Base-by-base conservation (phyloP, 2,888 invertebrate genomes). In the Nomada lathburiana region DNA sequence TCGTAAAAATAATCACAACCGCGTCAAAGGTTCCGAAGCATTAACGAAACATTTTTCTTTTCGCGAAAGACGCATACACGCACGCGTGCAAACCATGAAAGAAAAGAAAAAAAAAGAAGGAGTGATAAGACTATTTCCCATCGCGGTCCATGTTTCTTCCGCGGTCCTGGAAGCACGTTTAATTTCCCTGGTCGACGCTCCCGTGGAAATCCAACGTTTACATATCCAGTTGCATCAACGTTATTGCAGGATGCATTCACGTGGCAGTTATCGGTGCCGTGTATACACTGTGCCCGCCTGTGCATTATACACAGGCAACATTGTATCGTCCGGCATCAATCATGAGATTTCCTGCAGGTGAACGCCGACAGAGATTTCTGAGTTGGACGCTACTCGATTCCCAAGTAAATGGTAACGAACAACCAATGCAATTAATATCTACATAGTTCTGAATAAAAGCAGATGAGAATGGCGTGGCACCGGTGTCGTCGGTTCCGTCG, bases 311-410 rank as follows among this genome's bases (percentile, higher is more conserved):
- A 64, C 65, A 55, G 68, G 55, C 76, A 83, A 88, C 76, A 80
- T 87, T 81, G 82, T 79, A 63, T 76, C 64, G 78, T 75, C 76
- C 76, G 75, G 81, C 80, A 87, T 88, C 87, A 85, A 88, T 88
- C 96, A 86, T 95, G 92, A 7, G 96, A 95, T 88, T 94, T 94
- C 83, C 83, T 87, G 83, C 85, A 72, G 77, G 80, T 80, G 85
- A 87, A 83, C 75, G 44, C 26, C 26, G 47, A 36, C 71, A 63
- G 50, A 62, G 60, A 74, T 77, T 78, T 81, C 29, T 52, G 23
- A 47, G 55, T 67, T 65, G 29, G 18, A 42, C 42, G 20, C 16
- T 1, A 26, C 20, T 11, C 20, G 29, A 50, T 72, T n/a, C 18
- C n/a, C 29, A 26, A 29, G 44, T 18, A 50, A n/a, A 36, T 10